These are phyloP conservation scores for Pollicipes pollicipes DNA, from an alignment of 1,140 invertebrate species.

Conservation along the genomic window DNA sequence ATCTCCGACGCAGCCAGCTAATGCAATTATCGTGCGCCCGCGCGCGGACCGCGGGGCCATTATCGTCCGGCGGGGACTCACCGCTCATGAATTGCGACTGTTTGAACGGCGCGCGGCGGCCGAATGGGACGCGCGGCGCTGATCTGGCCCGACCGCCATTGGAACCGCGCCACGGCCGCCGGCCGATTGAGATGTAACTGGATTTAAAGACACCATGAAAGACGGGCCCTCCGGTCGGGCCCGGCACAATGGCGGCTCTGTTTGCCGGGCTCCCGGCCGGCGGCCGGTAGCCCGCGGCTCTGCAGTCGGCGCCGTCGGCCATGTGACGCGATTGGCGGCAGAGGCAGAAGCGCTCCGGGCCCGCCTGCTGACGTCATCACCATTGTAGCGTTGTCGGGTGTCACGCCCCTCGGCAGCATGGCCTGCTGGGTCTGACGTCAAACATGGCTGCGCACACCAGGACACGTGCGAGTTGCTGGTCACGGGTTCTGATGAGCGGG, in stretches of 20 bases:
- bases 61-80: background rate
- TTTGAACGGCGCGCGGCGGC: too few species aligned
- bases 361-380: too few species aligned
- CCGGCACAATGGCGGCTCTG: background rate
- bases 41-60: background rate
- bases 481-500: too few species aligned
- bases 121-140: background rate
- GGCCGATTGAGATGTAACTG: background rate
- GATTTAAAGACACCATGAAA: background rate
- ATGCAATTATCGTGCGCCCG: background rate
- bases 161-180: too few species aligned
- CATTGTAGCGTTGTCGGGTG: too few species aligned
- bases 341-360: too few species aligned
- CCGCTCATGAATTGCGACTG: too few species aligned
- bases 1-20: background rate
- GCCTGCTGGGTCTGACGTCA: too few species aligned
- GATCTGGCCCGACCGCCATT: background rate
- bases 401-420: background rate
- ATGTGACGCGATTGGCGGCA: too few species aligned
- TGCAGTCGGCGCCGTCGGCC: background rate
- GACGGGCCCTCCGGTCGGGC: too few species aligned
- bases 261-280: background rate
- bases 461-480: too few species aligned
- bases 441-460: too few species aligned
- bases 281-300: background rate